Percentiles rank a stretch among this genome's conserved stretches.
phyloP scores from a whole-genome alignment of 2,888 invertebrate species.

The Polyploca ridens region DNA sequence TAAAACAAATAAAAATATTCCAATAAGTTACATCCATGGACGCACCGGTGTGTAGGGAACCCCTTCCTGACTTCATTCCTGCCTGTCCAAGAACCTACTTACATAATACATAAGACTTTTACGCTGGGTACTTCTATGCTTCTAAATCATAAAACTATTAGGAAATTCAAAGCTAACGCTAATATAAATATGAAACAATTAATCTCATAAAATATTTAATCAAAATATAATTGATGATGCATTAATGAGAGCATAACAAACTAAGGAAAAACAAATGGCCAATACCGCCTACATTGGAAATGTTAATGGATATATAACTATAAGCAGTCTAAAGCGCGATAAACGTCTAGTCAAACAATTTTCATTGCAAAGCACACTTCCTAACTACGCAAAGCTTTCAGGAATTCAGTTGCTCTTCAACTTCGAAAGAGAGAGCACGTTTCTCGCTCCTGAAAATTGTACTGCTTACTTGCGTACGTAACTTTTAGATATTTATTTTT shows the following conservation, averaged over 20 bases:
- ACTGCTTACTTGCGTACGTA: not conserved
- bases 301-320: not conserved
- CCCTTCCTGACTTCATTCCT: too few relatives aligned
- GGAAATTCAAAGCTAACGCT: too few relatives aligned
- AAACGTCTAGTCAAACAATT: not conserved
- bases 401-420: not conserved
- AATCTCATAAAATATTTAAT: too few relatives aligned
- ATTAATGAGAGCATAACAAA: not conserved
- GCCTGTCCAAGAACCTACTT: too few relatives aligned
- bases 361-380: not conserved
- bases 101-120: too few relatives aligned
- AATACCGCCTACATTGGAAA: not conserved
- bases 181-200: too few relatives aligned
- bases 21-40: too few relatives aligned
- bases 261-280: not conserved
- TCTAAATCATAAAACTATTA: too few relatives aligned
- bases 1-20: too few relatives aligned
- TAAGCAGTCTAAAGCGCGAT: not conserved
- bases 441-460: not conserved
- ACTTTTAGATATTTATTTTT: not conserved
- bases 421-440: not conserved
- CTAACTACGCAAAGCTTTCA: constrained; percentile 1
- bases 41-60: too few relatives aligned
- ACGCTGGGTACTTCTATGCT: too few relatives aligned
- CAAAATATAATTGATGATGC: not conserved